Evolutionary conservation across 2,888 invertebrate genomes (phyloP), one percentile per base, ranked within the genome.

Genomic region (Drosophila anomelani): DNA sequence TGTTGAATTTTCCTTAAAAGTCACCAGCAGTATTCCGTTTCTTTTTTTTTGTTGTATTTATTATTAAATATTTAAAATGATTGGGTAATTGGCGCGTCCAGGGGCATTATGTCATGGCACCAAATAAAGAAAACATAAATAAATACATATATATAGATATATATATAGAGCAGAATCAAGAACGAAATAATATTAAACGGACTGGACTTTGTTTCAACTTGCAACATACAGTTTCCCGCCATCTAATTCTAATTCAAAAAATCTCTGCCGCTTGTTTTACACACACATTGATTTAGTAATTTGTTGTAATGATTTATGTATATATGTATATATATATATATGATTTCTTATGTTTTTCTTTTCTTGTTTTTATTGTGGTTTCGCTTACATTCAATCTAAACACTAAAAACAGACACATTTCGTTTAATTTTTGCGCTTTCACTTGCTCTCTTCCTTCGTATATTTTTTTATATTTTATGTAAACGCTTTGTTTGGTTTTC

Each of bases 371-470:
- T 83, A 70, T 66, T 66, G 57, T 67, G 60, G 46, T 73, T 81
- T 67, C 70, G 75, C 81, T 88, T 80, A 85, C 75, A 77, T 80
- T 46, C 85, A 85, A 85, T 84, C 91, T 91, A 86, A 85, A 85
- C 81, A 85, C 90, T 91, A 91, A 90, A 91, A 91, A 91, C 91
- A 91, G 90, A 91, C 90, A 84, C 79, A 84, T 85, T 82, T 80
- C 76, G 76, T 80, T 85, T 70, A 78, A 85, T 43, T 78, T 80
- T 68, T 71, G 76, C 70, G 75, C 62, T 64, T 63, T 38, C 77
- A 72, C 67, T 60, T 55, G 58, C 67, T 77, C 12, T 5, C 17
- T 13, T 51, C 9, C 13, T 8, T 32, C 32, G 13, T 49, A 49
- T 32, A 47, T 20, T 17, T 43, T 43, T 13, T n/a, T 34, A 49